These are phyloP conservation scores for Torymus aiolomorphi DNA, from an alignment of 2,888 invertebrate genomes.

Conservation along the genomic window DNA sequence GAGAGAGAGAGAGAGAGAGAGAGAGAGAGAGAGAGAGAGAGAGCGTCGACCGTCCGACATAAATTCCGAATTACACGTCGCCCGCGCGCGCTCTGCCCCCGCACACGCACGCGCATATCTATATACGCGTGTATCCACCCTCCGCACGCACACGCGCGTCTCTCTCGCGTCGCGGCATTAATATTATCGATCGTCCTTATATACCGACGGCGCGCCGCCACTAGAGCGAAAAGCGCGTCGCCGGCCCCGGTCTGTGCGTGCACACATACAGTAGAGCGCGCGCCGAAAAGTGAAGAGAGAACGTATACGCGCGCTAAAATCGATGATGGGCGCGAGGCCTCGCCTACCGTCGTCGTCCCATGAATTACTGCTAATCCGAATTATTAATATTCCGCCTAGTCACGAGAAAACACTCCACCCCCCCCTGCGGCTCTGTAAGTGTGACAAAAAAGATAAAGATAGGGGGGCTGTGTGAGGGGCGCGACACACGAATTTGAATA, in stretches of 20 bases:
- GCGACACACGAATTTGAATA: slow-evolving; percentile 32
- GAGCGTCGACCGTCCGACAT: not conserved
- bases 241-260: too few relatives aligned
- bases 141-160: not conserved
- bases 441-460: not conserved
- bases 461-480: not conserved
- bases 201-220: not conserved
- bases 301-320: slow-evolving; percentile 37
- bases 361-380: slow-evolving; percentile 38
- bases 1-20: too few relatives aligned
- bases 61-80: slow-evolving; percentile 30
- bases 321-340: slow-evolving; percentile 40
- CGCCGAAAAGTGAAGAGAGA: slow-evolving; percentile 46
- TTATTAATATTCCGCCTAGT: slow-evolving; percentile 43
- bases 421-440: not conserved
- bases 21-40: too few relatives aligned
- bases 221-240: not conserved
- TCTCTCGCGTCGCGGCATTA: slow-evolving; percentile 24
- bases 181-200: slow-evolving; percentile 40
- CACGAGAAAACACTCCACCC: not conserved
- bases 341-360: not conserved
- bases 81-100: too few relatives aligned
- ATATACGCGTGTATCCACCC: too few relatives aligned
- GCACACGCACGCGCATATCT: too few relatives aligned
- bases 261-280: not conserved